Evolutionary conservation across 2,888 invertebrate genomes (phyloP).

Genomic region (Mylabris sibirica): DNA sequence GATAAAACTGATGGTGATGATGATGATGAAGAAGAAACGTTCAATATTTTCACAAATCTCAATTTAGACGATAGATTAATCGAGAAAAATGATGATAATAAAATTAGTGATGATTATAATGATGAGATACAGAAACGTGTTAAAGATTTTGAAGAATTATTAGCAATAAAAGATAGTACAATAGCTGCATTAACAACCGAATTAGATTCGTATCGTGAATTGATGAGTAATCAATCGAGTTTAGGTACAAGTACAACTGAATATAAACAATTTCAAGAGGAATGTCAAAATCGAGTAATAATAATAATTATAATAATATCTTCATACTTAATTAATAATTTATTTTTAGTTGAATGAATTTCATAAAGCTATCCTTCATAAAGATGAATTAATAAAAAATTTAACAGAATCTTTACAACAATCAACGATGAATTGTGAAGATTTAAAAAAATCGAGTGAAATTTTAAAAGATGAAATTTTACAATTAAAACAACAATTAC

Average conservation of each 20-base stretch:
- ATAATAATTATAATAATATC: too few species aligned
- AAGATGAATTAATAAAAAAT: conserved; percentile 76
- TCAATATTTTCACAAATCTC: conserved; percentile 57
- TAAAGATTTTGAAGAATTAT: conserved; percentile 60
- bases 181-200: conserved; percentile 62
- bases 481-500: conserved; percentile 62
- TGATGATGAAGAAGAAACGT: conserved; percentile 50
- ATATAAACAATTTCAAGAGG: conserved; percentile 75
- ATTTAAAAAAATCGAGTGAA: conserved; percentile 68
- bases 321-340: too few species aligned
- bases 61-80: conserved; percentile 57
- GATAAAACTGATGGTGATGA: conserved; percentile 37
- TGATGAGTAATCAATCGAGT: conserved; percentile 63
- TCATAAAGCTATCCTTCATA: conserved; percentile 72
- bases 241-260: conserved; percentile 72
- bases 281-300: conserved; percentile 73
- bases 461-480: conserved; percentile 69
- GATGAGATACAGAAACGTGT: conserved; percentile 46
- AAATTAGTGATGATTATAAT: conserved; percentile 21
- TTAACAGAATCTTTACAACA: conserved; percentile 75
- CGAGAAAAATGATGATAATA: conserved; percentile 41
- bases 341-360: conserved; percentile 74
- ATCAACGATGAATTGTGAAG: conserved; percentile 69
- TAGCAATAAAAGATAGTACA: conserved; percentile 62
- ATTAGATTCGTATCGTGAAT: conserved; percentile 62